Evolutionary conservation across 2,888 invertebrate genomes (phyloP).

Genomic region (Cyaniris semiargus): DNA sequence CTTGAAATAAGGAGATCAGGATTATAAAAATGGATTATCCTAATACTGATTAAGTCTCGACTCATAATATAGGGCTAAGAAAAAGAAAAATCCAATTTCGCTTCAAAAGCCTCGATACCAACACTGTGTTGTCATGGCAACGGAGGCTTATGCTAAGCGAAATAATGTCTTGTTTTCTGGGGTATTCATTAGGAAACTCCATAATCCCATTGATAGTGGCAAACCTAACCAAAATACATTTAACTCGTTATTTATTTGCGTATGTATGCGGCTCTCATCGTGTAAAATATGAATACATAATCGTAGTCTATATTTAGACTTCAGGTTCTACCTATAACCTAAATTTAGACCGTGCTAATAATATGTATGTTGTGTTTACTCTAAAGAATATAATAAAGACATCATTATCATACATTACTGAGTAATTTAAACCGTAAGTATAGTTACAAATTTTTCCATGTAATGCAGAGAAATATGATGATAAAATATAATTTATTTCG

Average conservation of each 20-base stretch:
- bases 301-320: background rate
- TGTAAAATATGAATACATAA: background rate
- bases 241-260: background rate
- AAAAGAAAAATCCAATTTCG: constrained; percentile 16
- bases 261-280: background rate
- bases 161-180: constrained; percentile 6
- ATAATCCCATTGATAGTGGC: constrained; percentile 6
- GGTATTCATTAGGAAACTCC: background rate
- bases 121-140: constrained; percentile 7
- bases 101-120: background rate
- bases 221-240: background rate
- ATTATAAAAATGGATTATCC: background rate
- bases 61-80: background rate
- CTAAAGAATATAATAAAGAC: too few species aligned
- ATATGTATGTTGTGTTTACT: too few species aligned
- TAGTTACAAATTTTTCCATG: too few species aligned
- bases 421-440: too few species aligned
- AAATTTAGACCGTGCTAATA: background rate
- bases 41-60: background rate
- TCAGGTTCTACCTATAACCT: background rate
- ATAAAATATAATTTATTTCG: too few species aligned
- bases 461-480: too few species aligned
- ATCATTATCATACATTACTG: too few species aligned
- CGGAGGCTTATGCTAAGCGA: constrained; percentile 18
- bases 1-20: constrained; percentile 2